Base-by-base conservation (phyloP, 2,113 vertebrate species). In the Colinus virginianus region DNA sequence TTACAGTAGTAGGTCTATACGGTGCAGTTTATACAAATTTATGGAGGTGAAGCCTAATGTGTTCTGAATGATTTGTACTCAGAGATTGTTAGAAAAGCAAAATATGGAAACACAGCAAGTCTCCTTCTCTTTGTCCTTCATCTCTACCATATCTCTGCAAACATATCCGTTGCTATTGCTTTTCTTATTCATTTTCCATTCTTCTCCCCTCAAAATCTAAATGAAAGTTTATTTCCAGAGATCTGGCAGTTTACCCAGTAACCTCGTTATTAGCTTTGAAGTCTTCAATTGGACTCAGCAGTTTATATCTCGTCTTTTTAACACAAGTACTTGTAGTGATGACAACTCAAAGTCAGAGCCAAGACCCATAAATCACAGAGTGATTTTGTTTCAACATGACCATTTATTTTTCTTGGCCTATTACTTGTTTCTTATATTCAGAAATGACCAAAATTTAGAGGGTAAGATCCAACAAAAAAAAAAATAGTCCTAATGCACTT, bases 301-400 rank as follows among this genome's bases (percentile, higher is more conserved):
- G 56, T 85, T 92, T 90, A 86, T 64, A 51, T 69, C 10, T 5
- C n/a, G 22, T 93, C 46, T 81, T 78, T 94, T 64, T 90, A 72
- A 38, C 40, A 78, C 51, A 91, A 72, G 38, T 86, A 81, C 43
- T 80, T 94, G 46, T 53, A 88, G 69, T 45, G 83, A 92, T 87
- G 88, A 92, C 75, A 94, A 68, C 25, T 66, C 55, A 66, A 80
- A 91, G 62, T 80, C 61, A 67, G 42, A 87, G 77, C n/a, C 92
- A 97, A 95, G 80, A 79, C 5, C 25, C 15, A 78, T 93, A 97
- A 95, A 96, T 96, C 71, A 95, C 23, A 45, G 42, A 86, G 82
- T 11, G 51, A 93, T 92, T 97, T 88, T 92, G 55, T 87, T 92
- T 93, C 81, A 94, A 91, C 66, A 74, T 6, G 5, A 61, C 23